Evolutionary conservation across 1,140 invertebrate genomes (phyloP).

Genomic region (Ylistrum balloti): DNA sequence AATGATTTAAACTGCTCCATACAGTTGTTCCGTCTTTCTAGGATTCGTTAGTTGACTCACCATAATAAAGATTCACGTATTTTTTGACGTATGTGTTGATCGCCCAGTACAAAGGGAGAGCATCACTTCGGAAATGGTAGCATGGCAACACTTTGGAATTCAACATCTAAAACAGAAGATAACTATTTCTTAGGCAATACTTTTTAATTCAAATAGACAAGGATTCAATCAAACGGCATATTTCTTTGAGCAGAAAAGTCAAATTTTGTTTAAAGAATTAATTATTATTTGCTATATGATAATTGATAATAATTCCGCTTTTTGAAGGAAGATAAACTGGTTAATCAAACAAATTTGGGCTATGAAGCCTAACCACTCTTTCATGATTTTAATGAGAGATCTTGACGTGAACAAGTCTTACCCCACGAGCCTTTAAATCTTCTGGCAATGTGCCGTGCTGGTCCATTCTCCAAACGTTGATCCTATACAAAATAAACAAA

Average conservation of each 20-base stretch:
- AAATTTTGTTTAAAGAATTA: too few relatives aligned
- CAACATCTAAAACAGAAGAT: conserved; percentile 62
- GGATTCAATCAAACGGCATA: too few relatives aligned
- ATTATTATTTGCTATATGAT: too few relatives aligned
- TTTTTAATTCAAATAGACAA: too few relatives aligned
- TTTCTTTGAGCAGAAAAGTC: too few relatives aligned
- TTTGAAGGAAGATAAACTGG: too few relatives aligned
- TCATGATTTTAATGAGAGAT: neutral
- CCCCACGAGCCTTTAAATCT: conserved; percentile 78
- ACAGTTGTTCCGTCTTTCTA: too few relatives aligned
- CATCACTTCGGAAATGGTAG: conserved; percentile 84
- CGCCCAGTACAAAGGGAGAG: conserved; percentile 80
- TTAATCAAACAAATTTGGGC: too few relatives aligned
- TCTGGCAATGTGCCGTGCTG: conserved; percentile 76
- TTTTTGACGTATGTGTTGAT: conserved; percentile 83
- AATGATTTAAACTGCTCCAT: too few relatives aligned
- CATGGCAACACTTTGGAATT: conserved; percentile 78
- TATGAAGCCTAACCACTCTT: too few relatives aligned
- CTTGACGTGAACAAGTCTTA: conserved; percentile 62
- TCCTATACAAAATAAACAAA: conserved; percentile 60
- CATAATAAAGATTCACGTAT: conserved; percentile 82
- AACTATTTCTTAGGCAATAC: too few relatives aligned
- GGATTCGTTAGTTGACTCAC: conserved; percentile 66
- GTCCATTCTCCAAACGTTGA: conserved; percentile 75
- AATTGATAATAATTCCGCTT: too few relatives aligned